Evolutionary conservation across 37 sponge, comb jelly and placozoan genomes (phyloP).

Genomic region (Mnemiopsis leidyi): DNA sequence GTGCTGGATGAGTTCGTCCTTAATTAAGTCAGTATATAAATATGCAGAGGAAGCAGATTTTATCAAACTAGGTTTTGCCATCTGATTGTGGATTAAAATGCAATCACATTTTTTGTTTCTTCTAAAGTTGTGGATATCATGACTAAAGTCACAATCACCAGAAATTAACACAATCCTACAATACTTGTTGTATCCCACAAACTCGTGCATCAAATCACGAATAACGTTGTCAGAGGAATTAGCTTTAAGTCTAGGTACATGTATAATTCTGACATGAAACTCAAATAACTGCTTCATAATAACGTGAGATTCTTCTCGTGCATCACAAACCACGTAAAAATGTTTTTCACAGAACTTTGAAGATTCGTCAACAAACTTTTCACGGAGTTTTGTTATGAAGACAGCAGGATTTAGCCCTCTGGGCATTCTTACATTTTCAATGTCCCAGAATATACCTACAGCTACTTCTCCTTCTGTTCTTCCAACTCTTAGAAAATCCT

Average conservation of each 20-base stretch:
- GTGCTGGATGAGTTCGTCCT: neutral
- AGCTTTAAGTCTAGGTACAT: constrained; percentile 49
- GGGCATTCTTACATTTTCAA: constrained; percentile 50
- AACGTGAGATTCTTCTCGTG: neutral
- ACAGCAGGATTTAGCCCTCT: constrained; percentile 45
- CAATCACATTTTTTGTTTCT: neutral
- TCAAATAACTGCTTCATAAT: constrained; percentile 33
- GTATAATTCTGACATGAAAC: neutral
- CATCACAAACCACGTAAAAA: constrained; percentile 14
- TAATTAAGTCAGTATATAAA: constrained; percentile 29
- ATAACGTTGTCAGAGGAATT: constrained; percentile 36
- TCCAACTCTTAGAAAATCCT: neutral
- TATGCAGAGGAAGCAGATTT: constrained; percentile 16
- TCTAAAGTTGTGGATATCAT: constrained; percentile 29
- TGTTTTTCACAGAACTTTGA: constrained; percentile 29
- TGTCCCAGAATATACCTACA: constrained; percentile 62
- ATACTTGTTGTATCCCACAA: constrained; percentile 29
- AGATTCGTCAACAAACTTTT: constrained; percentile 35
- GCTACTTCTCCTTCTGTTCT: constrained; percentile 22
- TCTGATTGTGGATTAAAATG: constrained; percentile 18
- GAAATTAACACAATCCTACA: neutral
- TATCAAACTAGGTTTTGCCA: constrained; percentile 8
- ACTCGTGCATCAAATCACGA: constrained; percentile 26
- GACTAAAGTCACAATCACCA: constrained; percentile 60
- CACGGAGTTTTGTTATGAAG: constrained; percentile 23